Conservation (phyloP, 2,797 vertebrate genomes). For the Neopelma chrysocephalum region DNA sequence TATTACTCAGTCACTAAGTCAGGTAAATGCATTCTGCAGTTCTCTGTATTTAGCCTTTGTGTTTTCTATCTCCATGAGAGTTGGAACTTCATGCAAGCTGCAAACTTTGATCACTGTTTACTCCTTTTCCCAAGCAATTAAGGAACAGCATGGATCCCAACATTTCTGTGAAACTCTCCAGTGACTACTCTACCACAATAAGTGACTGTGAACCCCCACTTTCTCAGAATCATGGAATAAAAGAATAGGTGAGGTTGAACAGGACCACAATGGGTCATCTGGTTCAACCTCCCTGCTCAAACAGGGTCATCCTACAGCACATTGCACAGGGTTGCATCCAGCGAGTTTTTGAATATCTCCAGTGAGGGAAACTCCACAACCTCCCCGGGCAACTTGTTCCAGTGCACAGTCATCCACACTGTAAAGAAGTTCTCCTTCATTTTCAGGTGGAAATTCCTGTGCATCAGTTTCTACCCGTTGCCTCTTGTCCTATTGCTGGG, state of each 20-base stretch:
- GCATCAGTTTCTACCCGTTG: background rate
- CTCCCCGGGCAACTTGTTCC: background rate
- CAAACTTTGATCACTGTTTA: background rate
- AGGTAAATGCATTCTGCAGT: background rate
- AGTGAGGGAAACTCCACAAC: background rate
- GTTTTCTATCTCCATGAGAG: background rate
- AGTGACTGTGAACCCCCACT: background rate
- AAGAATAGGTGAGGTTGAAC: background rate
- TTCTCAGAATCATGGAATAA: background rate
- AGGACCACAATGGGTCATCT: background rate
- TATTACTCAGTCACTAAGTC: background rate
- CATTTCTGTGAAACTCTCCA: background rate
- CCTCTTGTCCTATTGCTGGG: background rate
- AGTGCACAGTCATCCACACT: background rate
- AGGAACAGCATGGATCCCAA: background rate
- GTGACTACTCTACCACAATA: background rate
- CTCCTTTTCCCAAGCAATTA: background rate
- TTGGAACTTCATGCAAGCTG: background rate
- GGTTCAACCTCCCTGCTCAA: background rate
- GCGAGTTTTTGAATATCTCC: background rate
- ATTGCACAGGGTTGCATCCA: background rate
- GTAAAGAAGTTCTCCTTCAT: background rate
- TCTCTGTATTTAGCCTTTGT: background rate
- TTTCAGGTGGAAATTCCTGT: background rate
- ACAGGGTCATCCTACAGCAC: background rate